Percentiles rank a stretch among this genome's conserved stretches.
Evolutionary conservation across 2,113 vertebrate species (phyloP).

Genomic region (Progne subis): DNA sequence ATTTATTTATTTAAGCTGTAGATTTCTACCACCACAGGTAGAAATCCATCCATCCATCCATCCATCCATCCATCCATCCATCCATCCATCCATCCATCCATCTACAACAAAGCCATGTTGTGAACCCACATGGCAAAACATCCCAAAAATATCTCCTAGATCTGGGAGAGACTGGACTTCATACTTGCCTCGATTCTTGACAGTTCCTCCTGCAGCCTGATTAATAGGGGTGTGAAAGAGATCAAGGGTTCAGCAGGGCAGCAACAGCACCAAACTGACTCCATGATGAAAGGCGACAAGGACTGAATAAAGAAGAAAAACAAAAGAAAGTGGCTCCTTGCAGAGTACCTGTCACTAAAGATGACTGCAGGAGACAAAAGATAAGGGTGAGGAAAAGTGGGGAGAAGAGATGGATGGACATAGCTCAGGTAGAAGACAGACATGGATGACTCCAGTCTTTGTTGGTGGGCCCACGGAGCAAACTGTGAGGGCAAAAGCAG

Average conservation of each 20-base stretch:
- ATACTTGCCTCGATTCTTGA: neutral
- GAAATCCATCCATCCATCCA: neutral
- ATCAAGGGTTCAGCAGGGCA: neutral
- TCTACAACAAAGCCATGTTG: neutral
- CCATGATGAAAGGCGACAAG: neutral
- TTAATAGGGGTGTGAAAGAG: neutral
- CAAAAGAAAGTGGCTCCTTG: neutral
- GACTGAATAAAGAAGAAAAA: neutral
- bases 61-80: neutral
- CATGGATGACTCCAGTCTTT: neutral
- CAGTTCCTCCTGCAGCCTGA: neutral
- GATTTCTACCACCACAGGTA: neutral
- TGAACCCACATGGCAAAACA: neutral
- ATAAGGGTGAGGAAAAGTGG: neutral
- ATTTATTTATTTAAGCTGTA: neutral
- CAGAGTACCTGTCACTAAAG: neutral
- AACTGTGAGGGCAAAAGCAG: neutral
- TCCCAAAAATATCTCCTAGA: neutral
- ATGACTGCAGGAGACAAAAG: neutral
- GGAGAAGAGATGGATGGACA: neutral
- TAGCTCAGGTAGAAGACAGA: neutral
- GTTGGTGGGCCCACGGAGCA: neutral
- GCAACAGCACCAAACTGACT: neutral
- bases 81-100: neutral
- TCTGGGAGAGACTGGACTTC: neutral